Evolutionary conservation across 2,797 vertebrate species (phyloP).

Genomic region (Scolopax rusticola): DNA sequence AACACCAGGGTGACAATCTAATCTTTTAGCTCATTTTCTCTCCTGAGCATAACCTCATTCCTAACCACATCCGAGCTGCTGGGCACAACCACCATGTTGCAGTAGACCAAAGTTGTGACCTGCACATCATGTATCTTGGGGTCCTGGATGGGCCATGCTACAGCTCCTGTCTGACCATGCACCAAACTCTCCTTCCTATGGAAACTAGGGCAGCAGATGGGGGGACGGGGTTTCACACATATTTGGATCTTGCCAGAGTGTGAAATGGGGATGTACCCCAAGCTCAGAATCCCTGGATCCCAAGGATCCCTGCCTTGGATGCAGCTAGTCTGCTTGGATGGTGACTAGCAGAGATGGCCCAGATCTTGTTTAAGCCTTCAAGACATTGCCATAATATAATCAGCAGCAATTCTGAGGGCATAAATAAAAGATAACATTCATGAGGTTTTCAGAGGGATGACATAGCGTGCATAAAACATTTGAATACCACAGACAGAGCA

Average conservation of each 20-base stretch:
- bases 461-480: slow-evolving; percentile 52
- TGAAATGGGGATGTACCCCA: fast-evolving
- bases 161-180: neutral
- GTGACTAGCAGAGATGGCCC: neutral
- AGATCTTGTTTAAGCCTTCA: slow-evolving; percentile 48
- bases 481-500: slow-evolving; percentile 51
- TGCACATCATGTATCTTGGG: fast-evolving
- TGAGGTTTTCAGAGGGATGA: slow-evolving; percentile 57
- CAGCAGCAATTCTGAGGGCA: slow-evolving; percentile 52
- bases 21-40: neutral
- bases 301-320: neutral
- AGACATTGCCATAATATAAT: slow-evolving; percentile 56
- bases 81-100: neutral
- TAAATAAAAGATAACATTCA: slow-evolving; percentile 70
- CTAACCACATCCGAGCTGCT: neutral
- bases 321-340: neutral
- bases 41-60: neutral
- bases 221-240: neutral
- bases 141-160: neutral
- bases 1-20: neutral
- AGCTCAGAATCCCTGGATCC: neutral
- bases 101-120: neutral
- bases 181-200: neutral
- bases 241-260: neutral
- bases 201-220: neutral